phyloP scores from a whole-genome alignment of 2,888 invertebrate species.

The Hydrotaea cyrtoneurina region DNA sequence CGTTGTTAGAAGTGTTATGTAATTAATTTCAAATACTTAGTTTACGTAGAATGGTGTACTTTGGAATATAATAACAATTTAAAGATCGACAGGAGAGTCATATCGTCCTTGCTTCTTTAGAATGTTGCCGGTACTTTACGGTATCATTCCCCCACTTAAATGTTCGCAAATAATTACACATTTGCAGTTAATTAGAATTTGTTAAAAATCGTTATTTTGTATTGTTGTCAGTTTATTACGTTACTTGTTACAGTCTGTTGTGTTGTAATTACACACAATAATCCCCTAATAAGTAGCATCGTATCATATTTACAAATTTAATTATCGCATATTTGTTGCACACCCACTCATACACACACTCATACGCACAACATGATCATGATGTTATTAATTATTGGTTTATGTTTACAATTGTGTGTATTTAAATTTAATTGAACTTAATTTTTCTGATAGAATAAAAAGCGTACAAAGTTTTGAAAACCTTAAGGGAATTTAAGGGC shows the following conservation, averaged over 20 bases:
- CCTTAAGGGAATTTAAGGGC: background rate
- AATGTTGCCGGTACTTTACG: background rate
- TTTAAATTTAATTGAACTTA: background rate
- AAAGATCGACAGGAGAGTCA: background rate
- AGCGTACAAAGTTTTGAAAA: background rate
- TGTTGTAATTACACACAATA: slow-evolving; percentile 7
- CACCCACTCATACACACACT: background rate
- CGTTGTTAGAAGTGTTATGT: no score
- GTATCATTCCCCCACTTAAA: background rate
- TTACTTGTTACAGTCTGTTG: background rate
- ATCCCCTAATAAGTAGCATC: slow-evolving; percentile 13
- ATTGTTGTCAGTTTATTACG: slow-evolving; percentile 1
- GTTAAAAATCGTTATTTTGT: slow-evolving; percentile 15
- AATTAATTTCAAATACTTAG: no score
- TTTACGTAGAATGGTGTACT: no score
- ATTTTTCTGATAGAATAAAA: background rate
- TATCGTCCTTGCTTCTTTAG: background rate
- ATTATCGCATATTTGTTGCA: slow-evolving; percentile 3
- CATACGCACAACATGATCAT: background rate
- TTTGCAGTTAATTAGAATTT: slow-evolving; percentile 16
- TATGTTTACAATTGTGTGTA: background rate
- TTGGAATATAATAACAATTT: no score
- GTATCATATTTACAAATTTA: slow-evolving; percentile 36
- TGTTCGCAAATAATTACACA: slow-evolving; percentile 1
- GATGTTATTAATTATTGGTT: background rate